Percentiles rank a stretch among this genome's conserved stretches.
Conservation (phyloP, 2,888 invertebrate genomes). For the Pseudococcus jackbeardsleyi region DNA sequence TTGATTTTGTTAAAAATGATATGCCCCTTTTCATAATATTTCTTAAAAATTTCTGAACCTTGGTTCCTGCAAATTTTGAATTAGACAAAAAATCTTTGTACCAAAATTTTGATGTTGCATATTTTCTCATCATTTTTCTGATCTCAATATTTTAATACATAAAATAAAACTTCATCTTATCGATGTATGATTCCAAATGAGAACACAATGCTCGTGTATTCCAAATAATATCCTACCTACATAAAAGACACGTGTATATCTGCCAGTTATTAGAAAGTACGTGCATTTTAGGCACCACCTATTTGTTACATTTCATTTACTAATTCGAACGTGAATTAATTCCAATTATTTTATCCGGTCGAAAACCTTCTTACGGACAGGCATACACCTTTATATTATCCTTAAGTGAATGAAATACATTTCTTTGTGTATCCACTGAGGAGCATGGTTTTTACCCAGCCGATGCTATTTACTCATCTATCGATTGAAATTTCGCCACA, state of each 20-base stretch:
- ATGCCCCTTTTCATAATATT: too few relatives aligned
- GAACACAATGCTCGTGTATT: too few relatives aligned
- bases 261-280: neutral
- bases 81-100: too few relatives aligned
- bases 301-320: conserved; percentile 61
- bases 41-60: too few relatives aligned
- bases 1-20: too few relatives aligned
- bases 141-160: too few relatives aligned
- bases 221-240: too few relatives aligned
- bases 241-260: neutral
- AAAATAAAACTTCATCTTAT: too few relatives aligned
- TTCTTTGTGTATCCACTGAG: conserved; percentile 23
- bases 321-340: conserved; percentile 63
- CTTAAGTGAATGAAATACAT: conserved; percentile 59
- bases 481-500: conserved; percentile 40
- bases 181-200: too few relatives aligned
- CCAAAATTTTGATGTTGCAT: too few relatives aligned
- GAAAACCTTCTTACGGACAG: conserved; percentile 53
- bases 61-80: too few relatives aligned
- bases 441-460: neutral
- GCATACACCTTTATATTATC: conserved; percentile 56
- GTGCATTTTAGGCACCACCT: conserved; percentile 43
- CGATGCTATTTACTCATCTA: conserved; percentile 8
- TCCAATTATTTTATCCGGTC: conserved; percentile 61
- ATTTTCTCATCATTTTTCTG: too few relatives aligned